Evolutionary conservation across 1,140 invertebrate genomes (phyloP), one percentile per base, ranked within the genome.

Genomic region (Hirudo medicinalis): DNA sequence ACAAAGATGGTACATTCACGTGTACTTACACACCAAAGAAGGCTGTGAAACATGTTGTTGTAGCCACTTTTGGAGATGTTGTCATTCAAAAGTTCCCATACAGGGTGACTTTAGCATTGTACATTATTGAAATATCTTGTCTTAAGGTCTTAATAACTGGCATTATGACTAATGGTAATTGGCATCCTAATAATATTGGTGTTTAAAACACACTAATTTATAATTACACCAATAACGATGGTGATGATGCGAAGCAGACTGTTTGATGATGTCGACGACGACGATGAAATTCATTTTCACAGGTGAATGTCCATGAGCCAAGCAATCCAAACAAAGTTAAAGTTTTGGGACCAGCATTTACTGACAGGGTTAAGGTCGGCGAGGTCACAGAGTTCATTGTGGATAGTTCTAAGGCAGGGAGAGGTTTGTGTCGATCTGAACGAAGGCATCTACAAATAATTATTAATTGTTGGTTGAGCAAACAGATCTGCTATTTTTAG

Each of bases 391-490:
- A 89, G 71, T 88, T 91, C 75, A 85, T 86, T 57, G 87, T 91
- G 27, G 89, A 91, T 76, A 88, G 89, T 0, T 87, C 85, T 11
- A 87, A 90, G 72, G 89, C 89, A 49, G 90, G 89, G 3, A 86
- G 86, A 78, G 89, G 87, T 69, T 40, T 19, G 40, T 29, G 17
- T 70, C 9, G 29, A 15, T 22, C 29, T 19, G 20, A 63, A 15
- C 4, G 55, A 4, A 40, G 11, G 15, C 13, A 49, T 49, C 43
- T 63, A 63, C 57, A 13, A 63, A 63, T 32, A 63, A 32, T 63
- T 63, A 22, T 63, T 63, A 25, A 63, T 25, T 22, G 19, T 13
- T 32, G 22, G 57, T 11, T 20, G 13, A 63, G 57, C 57, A 63
- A 63, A 22, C 22, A 6, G 2, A n/a, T 32, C n/a, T 43, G n/a